Percentiles rank a stretch among this genome's conserved stretches.
Evolutionary conservation across 1,140 invertebrate genomes (phyloP).

Genomic region (Diachasmimorpha longicaudata): DNA sequence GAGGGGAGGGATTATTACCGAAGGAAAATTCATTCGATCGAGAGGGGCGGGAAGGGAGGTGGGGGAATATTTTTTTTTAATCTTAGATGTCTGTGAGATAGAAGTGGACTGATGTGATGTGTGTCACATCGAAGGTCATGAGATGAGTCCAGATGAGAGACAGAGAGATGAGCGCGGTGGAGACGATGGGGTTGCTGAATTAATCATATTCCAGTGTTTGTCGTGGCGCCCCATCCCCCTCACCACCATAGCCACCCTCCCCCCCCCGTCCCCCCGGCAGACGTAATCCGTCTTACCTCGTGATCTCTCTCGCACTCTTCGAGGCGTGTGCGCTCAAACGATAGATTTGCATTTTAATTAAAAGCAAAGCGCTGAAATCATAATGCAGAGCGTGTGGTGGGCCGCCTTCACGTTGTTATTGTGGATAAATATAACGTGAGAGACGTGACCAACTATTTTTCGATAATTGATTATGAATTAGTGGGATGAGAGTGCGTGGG

Average conservation of each 20-base stretch:
- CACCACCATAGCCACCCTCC: neutral
- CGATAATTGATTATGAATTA: constrained; percentile 3
- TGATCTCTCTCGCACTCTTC: constrained; percentile 59
- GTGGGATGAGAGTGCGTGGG: neutral
- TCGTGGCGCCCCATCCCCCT: constrained; percentile 46
- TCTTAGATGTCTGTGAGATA: constrained; percentile 4
- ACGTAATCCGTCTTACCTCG: constrained; percentile 64
- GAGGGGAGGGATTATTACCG: neutral
- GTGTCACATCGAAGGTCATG: constrained; percentile 18
- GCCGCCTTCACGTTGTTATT: constrained; percentile 37
- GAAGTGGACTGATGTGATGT: constrained; percentile 2
- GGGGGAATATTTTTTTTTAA: neutral
- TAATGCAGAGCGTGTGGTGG: constrained; percentile 64
- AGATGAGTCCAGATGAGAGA: neutral
- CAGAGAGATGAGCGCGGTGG: constrained; percentile 15
- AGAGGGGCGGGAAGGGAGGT: neutral
- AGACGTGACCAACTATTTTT: constrained; percentile 10
- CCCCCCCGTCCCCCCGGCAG: constrained; percentile 34
- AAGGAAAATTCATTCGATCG: neutral
- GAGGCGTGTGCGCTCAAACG: constrained; percentile 47
- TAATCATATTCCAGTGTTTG: constrained; percentile 64
- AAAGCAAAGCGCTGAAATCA: constrained; percentile 69
- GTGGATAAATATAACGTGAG: constrained; percentile 26
- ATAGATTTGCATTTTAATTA: constrained; percentile 72
- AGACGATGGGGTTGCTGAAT: constrained; percentile 57